Evolutionary conservation across 2,113 vertebrate species (phyloP).

Genomic region (Centropus unirufus): DNA sequence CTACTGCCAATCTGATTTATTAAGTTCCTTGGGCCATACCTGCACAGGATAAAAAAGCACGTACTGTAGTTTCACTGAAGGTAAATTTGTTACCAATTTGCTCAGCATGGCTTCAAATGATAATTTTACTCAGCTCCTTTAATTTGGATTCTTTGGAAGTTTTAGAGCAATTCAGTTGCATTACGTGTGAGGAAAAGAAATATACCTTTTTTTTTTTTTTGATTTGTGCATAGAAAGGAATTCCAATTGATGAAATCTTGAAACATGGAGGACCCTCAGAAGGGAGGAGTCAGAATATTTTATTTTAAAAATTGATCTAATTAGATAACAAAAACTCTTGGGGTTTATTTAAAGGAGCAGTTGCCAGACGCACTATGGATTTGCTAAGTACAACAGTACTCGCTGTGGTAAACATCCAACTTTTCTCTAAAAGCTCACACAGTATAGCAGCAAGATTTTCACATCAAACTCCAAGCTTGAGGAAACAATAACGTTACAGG

Average conservation of each 20-base stretch:
- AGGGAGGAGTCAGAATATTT: background rate
- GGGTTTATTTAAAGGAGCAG: background rate
- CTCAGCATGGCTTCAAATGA: background rate
- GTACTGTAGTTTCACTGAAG: background rate
- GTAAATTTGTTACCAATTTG: background rate
- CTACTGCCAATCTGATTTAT: background rate
- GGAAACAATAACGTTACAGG: background rate
- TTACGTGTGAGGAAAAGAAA: background rate
- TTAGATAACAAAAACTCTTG: background rate
- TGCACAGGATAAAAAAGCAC: background rate
- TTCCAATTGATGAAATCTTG: background rate
- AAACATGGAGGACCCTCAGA: background rate
- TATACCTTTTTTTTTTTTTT: background rate
- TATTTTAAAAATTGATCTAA: conserved; percentile 15
- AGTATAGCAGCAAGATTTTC: background rate
- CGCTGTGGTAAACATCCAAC: background rate
- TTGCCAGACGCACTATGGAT: background rate
- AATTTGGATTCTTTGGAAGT: background rate
- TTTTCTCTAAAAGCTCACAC: background rate
- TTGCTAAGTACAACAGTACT: background rate
- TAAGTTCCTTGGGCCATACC: background rate
- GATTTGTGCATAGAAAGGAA: background rate
- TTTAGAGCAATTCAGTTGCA: background rate
- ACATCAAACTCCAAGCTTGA: background rate
- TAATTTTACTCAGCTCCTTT: background rate